Conservation (phyloP, 2,888 invertebrate genomes). For the Euclidia mi region DNA sequence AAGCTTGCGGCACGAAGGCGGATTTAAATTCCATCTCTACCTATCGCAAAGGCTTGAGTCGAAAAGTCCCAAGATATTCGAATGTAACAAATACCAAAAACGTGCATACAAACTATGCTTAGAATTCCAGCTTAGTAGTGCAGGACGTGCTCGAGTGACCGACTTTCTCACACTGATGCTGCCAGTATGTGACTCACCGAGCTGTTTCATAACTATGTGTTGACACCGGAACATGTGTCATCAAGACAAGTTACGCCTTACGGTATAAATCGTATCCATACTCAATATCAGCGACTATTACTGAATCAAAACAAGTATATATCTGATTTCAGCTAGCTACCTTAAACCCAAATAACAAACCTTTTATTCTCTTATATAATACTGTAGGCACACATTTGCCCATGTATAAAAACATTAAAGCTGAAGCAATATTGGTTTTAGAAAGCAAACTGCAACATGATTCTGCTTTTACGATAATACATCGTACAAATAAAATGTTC, state of each 20-base stretch:
- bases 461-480: slow-evolving; percentile 37
- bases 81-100: slow-evolving; percentile 56
- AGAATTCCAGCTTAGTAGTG: slow-evolving; percentile 58
- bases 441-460: slow-evolving; percentile 30
- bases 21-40: slow-evolving; percentile 44
- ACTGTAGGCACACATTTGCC: background rate
- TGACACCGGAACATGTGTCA: slow-evolving; percentile 62
- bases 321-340: too few relatives aligned
- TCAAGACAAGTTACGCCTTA: too few relatives aligned
- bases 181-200: slow-evolving; percentile 51
- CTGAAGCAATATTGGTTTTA: slow-evolving; percentile 20
- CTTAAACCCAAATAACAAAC: background rate
- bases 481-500: slow-evolving; percentile 42
- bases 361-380: background rate
- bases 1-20: slow-evolving; percentile 9
- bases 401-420: slow-evolving; percentile 7
- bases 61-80: slow-evolving; percentile 43
- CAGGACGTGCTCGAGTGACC: slow-evolving; percentile 67
- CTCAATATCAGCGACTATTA: too few relatives aligned
- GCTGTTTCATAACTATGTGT: slow-evolving; percentile 64
- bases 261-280: too few relatives aligned
- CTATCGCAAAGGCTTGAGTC: slow-evolving; percentile 33
- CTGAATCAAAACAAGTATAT: too few relatives aligned
- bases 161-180: slow-evolving; percentile 58
- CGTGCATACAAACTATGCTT: slow-evolving; percentile 58